A percentile compares a stretch with the other conserved stretches of the same genome.
Conservation (phyloP, 53 echinoderm and acorn worm species). For the Astropecten irregularis region DNA sequence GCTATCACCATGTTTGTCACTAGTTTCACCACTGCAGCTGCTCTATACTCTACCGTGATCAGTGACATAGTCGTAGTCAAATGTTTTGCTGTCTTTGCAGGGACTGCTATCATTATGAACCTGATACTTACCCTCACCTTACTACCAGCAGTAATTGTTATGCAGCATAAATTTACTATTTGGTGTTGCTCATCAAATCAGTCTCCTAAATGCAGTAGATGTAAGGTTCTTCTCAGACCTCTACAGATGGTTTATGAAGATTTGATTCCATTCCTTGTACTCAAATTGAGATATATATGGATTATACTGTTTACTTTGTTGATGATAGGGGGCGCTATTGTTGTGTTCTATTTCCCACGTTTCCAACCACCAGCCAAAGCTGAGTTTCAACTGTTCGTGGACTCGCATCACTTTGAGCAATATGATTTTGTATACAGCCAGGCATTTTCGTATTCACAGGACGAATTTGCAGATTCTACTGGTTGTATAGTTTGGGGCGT, state of each 20-base stretch:
- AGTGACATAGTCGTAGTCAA: slow-evolving; percentile 73
- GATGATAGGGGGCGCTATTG: slow-evolving; percentile 30
- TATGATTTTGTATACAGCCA: slow-evolving; percentile 52
- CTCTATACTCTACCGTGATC: slow-evolving; percentile 68
- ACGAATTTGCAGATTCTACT: background rate
- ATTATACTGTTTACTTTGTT: slow-evolving; percentile 33
- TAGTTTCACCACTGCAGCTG: slow-evolving; percentile 82
- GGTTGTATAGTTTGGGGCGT: slow-evolving; percentile 53
- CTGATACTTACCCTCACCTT: slow-evolving; percentile 75
- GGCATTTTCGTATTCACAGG: slow-evolving; percentile 6
- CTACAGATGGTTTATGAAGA: background rate
- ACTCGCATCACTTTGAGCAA: slow-evolving; percentile 42
- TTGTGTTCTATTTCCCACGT: slow-evolving; percentile 36
- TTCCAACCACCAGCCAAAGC: slow-evolving; percentile 25
- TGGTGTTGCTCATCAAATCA: slow-evolving; percentile 37
- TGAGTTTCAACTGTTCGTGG: slow-evolving; percentile 38
- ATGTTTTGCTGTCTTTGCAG: slow-evolving; percentile 85
- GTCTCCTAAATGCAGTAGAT: background rate
- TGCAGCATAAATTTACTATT: slow-evolving; percentile 60
- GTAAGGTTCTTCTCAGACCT: background rate
- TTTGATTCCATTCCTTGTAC: slow-evolving; percentile 17
- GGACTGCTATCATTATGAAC: slow-evolving; percentile 78
- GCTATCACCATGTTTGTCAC: slow-evolving; percentile 84
- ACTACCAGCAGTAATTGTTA: slow-evolving; percentile 78
- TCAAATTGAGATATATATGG: slow-evolving; percentile 45